Percentiles rank a stretch among this genome's conserved stretches.
Evolutionary conservation across 2,797 vertebrate genomes (phyloP).

Genomic region (Takifugu ocellatus): DNA sequence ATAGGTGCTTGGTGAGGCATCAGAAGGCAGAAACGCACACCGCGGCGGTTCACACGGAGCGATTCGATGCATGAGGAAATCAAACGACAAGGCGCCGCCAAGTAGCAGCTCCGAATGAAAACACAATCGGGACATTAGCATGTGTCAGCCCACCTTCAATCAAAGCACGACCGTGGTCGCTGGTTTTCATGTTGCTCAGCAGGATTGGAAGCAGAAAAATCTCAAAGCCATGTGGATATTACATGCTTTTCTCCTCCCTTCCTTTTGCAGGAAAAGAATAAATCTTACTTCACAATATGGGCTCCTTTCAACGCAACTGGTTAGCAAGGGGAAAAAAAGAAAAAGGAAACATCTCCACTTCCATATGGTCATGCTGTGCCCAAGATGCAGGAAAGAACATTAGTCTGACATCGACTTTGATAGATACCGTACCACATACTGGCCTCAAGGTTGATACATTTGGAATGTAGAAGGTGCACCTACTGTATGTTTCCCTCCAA

Average conservation of each 20-base stretch:
- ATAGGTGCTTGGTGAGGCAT: slow-evolving; percentile 59
- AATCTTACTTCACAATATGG: slow-evolving; percentile 11
- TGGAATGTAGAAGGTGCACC: slow-evolving; percentile 16
- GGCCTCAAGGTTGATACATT: slow-evolving; percentile 39
- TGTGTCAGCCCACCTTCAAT: slow-evolving; percentile 75
- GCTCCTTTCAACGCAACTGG: slow-evolving; percentile 54
- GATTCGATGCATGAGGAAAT: slow-evolving; percentile 72
- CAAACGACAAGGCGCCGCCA: slow-evolving; percentile 70
- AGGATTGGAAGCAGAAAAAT: slow-evolving; percentile 53
- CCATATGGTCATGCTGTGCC: slow-evolving; percentile 63
- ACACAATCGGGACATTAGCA: slow-evolving; percentile 74
- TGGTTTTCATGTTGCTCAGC: slow-evolving; percentile 63
- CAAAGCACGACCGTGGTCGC: slow-evolving; percentile 55
- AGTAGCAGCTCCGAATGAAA: slow-evolving; percentile 66
- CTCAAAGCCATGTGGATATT: slow-evolving; percentile 53
- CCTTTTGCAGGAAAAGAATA: background rate
- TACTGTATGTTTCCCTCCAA: slow-evolving; percentile 26
- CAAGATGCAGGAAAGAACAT: slow-evolving; percentile 51
- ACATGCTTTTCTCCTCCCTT: slow-evolving; percentile 28
- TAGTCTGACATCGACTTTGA: slow-evolving; percentile 40
- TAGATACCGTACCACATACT: slow-evolving; percentile 30
- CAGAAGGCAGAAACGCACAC: slow-evolving; percentile 66
- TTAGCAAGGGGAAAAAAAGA: slow-evolving; percentile 44
- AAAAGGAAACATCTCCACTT: slow-evolving; percentile 49
- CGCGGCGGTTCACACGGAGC: slow-evolving; percentile 67